Base-by-base conservation (phyloP, 30 jellyfish, hydroid and myxozoan species). In the Aurelia coerulea region DNA sequence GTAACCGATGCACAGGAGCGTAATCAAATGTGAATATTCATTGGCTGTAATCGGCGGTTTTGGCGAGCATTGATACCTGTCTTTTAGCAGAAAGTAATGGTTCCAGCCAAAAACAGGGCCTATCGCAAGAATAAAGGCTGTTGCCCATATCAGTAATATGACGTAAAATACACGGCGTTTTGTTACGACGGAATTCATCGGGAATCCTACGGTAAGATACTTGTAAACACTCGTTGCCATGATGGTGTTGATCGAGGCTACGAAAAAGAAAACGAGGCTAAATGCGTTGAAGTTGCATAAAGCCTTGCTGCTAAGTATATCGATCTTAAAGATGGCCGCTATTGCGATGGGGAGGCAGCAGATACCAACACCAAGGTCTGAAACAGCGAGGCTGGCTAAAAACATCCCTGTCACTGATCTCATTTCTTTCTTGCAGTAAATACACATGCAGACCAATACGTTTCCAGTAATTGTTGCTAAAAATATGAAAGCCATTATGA, bases 81-180 rank as follows among this genome's bases (percentile, higher is more conserved):
- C 92, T 14, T 34, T 49, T 54, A 78, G 35, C 10, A 75, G 65
- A 68, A 50, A 31, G 69, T 91, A 91, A 10, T 84, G 67, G 82
- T 86, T 85, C 98, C 98, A 91, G 42, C 98, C 98, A 37, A 91
- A 51, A 7, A 80, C 50, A 18, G 98, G 98, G 29, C 96, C 98
- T 12, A 81, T 68, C 5, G 98, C 98, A 33, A 91, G 75, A 2
- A 73, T 66, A 13, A 78, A 37, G 0, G 98, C 73, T 13, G 69
- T 34, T 32, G 76, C 10, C 98, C 98, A 91, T 2, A 91, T 67
- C 23, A 31, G 15, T 5, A 52, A 41, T 10, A 84, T 85, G 35
- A 74, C 33, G 41, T 9, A 17, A 16, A 70, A 29, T 2, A 87
- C 87, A n/a, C 71, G 58, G 16, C 53, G 63, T 35, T 76, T 68